These are phyloP conservation scores for Lepus europaeus DNA, from an alignment of 2,113 vertebrate species.

Conservation along the genomic window DNA sequence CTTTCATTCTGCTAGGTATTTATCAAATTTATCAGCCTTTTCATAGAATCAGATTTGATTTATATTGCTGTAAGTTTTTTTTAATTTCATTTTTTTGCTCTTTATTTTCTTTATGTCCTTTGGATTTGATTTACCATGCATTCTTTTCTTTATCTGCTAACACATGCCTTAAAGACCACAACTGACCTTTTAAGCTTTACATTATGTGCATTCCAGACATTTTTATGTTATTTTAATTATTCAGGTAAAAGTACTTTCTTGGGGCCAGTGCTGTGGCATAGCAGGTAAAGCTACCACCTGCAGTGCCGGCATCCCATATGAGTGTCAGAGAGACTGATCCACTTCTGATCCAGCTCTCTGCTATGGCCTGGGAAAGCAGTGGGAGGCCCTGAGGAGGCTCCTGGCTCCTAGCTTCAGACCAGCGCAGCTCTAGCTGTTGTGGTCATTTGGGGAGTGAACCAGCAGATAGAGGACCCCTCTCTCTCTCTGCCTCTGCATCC, in stretches of 20 bases:
- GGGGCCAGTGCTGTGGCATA: too few relatives aligned
- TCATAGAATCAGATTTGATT: not conserved
- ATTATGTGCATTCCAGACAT: not conserved
- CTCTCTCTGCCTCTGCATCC: too few relatives aligned
- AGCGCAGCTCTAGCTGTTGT: too few relatives aligned
- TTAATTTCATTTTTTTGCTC: not conserved
- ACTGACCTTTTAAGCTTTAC: not conserved
- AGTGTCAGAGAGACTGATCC: too few relatives aligned
- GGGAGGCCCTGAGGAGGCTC: too few relatives aligned
- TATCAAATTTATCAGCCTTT: conserved; percentile 26
- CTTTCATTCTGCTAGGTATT: not conserved
- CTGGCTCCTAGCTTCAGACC: too few relatives aligned
- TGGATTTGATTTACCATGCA: not conserved
- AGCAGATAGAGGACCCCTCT: too few relatives aligned
- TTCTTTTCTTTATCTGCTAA: not conserved
- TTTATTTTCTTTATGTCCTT: not conserved
- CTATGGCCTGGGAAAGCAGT: too few relatives aligned
- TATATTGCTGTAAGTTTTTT: not conserved
- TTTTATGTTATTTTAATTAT: conserved; percentile 10
- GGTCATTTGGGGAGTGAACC: too few relatives aligned
- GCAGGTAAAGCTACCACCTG: too few relatives aligned
- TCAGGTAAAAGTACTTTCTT: not conserved
- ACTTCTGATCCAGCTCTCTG: too few relatives aligned
- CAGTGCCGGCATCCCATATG: too few relatives aligned
- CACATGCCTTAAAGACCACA: not conserved